Base-by-base conservation (phyloP, 2,888 invertebrate genomes). In the Gryllus longicercus region DNA sequence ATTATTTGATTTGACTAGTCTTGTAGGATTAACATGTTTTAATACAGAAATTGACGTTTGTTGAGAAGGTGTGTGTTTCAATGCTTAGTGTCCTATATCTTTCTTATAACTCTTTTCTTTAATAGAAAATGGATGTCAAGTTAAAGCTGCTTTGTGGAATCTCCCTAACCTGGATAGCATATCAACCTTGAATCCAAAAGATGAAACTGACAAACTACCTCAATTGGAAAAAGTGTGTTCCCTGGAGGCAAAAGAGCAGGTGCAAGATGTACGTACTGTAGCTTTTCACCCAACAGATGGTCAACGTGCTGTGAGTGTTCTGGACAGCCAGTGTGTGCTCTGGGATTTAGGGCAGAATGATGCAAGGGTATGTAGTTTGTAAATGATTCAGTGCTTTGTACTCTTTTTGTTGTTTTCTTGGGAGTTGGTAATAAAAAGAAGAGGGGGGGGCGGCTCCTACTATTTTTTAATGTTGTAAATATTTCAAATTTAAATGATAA, bases 261-360 rank as follows among this genome's bases (percentile, higher is more conserved):
- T 93, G 21, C 91, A 89, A 84, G 94, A 95, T 85, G 91, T 96
- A 18, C 94, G 93, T 85, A 93, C 94, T 81, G 91, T 95, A 0
- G 92, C 95, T 84, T 98, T 97, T 91, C 96, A 98, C 87, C 96
- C 96, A 0, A 92, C 90, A 1, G 95, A 96, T 84, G 88, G 89
- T 49, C 89, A 89, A 51, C 92, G 92, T 82, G 88, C 94, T 12
- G 92, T 94, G 1, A 92, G 95, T 10, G 92, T 97, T 10, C 91
- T 93, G 50, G 96, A 96, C 85, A 92, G 92, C 84, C 92, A 93
- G 84, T 90, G 96, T 83, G 86, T 93, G 1, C 88, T 96, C 11
- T 95, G 95, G 90, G 95, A 97, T 88, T 87, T 95, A 10, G 88
- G 88, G 18, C 90, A 90, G 63, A 89, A 89, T 1, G 88, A 88